Conservation (phyloP, 2,113 vertebrate genomes). For the Epinephelus lanceolatus region DNA sequence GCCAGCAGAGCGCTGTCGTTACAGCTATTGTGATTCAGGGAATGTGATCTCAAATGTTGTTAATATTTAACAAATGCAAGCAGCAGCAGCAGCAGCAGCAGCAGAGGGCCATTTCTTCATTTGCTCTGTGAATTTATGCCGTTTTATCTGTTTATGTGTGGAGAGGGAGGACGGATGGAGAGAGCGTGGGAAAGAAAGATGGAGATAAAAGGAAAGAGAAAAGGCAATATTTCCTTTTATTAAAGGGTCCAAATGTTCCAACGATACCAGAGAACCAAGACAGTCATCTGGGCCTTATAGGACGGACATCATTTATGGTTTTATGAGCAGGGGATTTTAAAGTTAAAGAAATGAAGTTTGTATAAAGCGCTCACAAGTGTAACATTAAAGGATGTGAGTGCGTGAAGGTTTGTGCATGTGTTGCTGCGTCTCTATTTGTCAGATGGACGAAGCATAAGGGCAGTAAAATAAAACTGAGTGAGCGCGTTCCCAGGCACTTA, state of each 20-base stretch:
- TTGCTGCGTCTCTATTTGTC: constrained; percentile 18
- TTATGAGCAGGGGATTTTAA: constrained; percentile 4
- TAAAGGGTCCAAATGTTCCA: constrained; percentile 36
- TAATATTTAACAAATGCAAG: constrained; percentile 66
- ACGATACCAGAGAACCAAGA: not conserved
- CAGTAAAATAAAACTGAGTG: constrained; percentile 51
- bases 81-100: constrained; percentile 45
- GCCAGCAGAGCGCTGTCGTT: not conserved
- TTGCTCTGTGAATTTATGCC: not conserved
- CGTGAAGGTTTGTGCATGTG: not conserved
- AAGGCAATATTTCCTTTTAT: constrained; percentile 9
- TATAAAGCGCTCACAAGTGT: constrained; percentile 4
- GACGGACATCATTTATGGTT: not conserved
- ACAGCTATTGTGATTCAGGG: not conserved
- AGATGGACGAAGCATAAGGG: constrained; percentile 40
- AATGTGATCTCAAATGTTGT: constrained; percentile 49
- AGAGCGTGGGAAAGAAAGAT: not conserved
- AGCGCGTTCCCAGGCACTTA: constrained; percentile 5
- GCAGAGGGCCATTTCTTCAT: constrained; percentile 17
- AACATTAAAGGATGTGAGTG: not conserved
- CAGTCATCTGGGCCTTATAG: not conserved
- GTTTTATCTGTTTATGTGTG: constrained; percentile 11
- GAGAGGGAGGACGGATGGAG: not conserved
- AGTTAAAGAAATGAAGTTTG: constrained; percentile 30
- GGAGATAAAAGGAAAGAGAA: not conserved